A percentile compares a stretch with the other conserved stretches of the same genome.
Conservation (phyloP, 2,888 invertebrate species). For the Andrena fulva region DNA sequence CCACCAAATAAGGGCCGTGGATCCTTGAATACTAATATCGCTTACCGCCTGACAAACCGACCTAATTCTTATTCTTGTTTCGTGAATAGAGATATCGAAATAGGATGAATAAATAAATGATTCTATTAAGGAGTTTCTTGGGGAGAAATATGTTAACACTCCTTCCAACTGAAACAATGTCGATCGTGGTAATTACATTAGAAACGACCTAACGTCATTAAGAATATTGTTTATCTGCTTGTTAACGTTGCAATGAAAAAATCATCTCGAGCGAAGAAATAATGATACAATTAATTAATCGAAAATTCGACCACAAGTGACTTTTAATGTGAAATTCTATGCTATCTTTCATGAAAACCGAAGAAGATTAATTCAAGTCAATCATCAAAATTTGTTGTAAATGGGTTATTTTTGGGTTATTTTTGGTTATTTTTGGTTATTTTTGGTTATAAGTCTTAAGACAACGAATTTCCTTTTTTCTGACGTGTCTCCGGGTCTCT, state of each 20-base stretch:
- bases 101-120: neutral
- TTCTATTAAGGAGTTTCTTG: neutral
- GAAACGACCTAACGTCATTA: neutral
- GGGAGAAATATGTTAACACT: neutral
- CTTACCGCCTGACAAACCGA: neutral
- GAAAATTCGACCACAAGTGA: neutral
- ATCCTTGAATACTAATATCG: neutral
- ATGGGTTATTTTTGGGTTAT: no score
- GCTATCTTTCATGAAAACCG: no score
- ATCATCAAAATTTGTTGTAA: neutral
- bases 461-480: neutral
- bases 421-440: no score
- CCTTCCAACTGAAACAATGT: neutral
- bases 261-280: neutral
- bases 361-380: neutral
- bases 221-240: neutral
- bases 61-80: neutral
- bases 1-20: conserved; percentile 31
- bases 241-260: neutral
- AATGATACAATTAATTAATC: neutral
- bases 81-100: no score
- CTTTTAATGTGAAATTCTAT: neutral
- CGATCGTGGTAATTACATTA: neutral
- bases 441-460: no score
- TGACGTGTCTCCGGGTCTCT: neutral